Conservation (phyloP, 2,113 vertebrate genomes). For the Stegostoma tigrinum region DNA sequence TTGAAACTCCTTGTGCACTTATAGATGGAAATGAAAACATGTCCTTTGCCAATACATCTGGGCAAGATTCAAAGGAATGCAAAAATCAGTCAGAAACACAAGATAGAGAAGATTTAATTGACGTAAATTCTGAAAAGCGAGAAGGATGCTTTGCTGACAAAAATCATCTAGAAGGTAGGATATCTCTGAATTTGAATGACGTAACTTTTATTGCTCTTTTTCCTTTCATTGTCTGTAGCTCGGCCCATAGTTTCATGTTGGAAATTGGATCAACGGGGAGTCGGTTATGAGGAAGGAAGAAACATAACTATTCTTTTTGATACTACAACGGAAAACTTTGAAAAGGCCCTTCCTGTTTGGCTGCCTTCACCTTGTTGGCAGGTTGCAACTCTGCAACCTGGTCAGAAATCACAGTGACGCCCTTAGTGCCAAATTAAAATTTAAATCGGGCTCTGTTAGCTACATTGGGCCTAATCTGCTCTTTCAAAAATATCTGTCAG, state of each 20-base stretch:
- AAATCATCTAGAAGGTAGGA: not conserved
- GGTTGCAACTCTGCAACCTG: not conserved
- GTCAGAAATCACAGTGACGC: not conserved
- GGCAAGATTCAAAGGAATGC: not conserved
- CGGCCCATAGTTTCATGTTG: not conserved
- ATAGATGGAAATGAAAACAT: not conserved
- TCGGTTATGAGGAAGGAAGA: not conserved
- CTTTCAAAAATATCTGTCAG: not conserved
- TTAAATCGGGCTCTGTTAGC: not conserved
- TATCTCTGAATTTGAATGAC: not conserved
- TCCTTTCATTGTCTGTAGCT: not conserved
- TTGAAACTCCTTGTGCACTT: not conserved
- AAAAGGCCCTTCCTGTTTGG: not conserved
- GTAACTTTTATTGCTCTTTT: not conserved
- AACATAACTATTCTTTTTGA: not conserved
- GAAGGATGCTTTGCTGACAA: not conserved
- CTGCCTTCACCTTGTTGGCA: not conserved
- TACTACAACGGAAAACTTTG: not conserved
- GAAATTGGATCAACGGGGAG: not conserved
- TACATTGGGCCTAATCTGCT: not conserved
- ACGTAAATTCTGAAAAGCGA: not conserved
- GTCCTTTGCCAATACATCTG: not conserved
- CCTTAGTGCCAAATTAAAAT: not conserved
- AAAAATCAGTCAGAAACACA: not conserved
- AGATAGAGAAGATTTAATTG: not conserved